Conservation (phyloP, 2,888 invertebrate species). For the Pammene aurita region DNA sequence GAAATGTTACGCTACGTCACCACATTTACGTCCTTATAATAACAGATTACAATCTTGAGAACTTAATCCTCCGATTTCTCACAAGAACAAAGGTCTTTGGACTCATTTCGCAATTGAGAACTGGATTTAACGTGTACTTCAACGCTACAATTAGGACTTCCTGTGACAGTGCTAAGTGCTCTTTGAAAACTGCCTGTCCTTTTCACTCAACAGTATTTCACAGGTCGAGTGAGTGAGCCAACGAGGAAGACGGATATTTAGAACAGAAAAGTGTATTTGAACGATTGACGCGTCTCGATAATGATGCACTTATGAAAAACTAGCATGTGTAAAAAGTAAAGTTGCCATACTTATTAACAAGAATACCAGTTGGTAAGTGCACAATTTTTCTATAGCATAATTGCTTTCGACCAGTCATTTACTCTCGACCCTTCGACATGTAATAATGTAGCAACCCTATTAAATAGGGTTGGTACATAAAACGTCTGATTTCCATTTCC, state of each 20-base stretch:
- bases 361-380: not conserved
- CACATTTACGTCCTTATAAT: not conserved
- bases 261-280: slow-evolving; percentile 15
- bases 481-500: slow-evolving; percentile 3
- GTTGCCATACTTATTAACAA: slow-evolving; percentile 7
- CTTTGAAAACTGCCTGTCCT: not conserved
- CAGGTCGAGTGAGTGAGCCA: slow-evolving; percentile 1
- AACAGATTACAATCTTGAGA: slow-evolving; percentile 25
- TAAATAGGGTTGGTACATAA: slow-evolving; percentile 15
- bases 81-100: slow-evolving; percentile 56
- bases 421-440: not conserved
- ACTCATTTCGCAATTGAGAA: slow-evolving; percentile 38
- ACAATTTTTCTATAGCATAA: not conserved
- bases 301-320: slow-evolving; percentile 8
- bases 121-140: slow-evolving; percentile 39
- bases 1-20: no score
- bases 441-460: slow-evolving; percentile 17
- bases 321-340: slow-evolving; percentile 11
- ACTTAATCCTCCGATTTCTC: slow-evolving; percentile 31
- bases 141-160: slow-evolving; percentile 67
- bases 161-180: slow-evolving; percentile 48
- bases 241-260: slow-evolving; percentile 2
- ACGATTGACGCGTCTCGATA: slow-evolving; percentile 27
- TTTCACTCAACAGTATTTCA: slow-evolving; percentile 7
- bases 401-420: slow-evolving; percentile 6